These are phyloP conservation scores for Eufriesea mexicana DNA, from an alignment of 1,140 invertebrate genomes.

Conservation along the genomic window DNA sequence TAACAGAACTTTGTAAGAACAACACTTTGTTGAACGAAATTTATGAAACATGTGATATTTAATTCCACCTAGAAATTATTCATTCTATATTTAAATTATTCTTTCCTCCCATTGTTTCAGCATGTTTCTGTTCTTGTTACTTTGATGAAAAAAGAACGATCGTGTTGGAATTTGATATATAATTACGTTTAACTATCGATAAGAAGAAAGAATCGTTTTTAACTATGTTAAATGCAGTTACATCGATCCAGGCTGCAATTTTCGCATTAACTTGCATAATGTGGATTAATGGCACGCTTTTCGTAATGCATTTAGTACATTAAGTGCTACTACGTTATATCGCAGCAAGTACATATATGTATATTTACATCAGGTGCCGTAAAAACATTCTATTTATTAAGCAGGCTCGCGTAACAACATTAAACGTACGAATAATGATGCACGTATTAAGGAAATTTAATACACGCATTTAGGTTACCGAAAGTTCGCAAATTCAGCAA, in stretches of 20 bases:
- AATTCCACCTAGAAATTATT: background rate
- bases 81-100: background rate
- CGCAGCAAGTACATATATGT: too few relatives aligned
- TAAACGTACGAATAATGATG: too few relatives aligned
- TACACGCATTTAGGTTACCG: background rate
- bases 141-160: background rate
- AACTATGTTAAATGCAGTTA: background rate
- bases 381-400: background rate
- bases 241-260: background rate
- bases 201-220: background rate
- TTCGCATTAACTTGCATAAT: conserved; percentile 3
- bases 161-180: background rate
- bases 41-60: background rate
- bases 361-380: too few relatives aligned
- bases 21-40: background rate
- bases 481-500: background rate
- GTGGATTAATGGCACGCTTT: conserved; percentile 1
- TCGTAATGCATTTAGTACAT: conserved; percentile 1
- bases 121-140: too few relatives aligned
- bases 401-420: background rate
- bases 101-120: background rate
- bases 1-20: too few relatives aligned
- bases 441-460: background rate
- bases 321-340: background rate
- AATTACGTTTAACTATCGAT: background rate